Evolutionary conservation across 1,140 invertebrate genomes (phyloP), one percentile per base, ranked within the genome.

Genomic region (Drosophila suzukii): DNA sequence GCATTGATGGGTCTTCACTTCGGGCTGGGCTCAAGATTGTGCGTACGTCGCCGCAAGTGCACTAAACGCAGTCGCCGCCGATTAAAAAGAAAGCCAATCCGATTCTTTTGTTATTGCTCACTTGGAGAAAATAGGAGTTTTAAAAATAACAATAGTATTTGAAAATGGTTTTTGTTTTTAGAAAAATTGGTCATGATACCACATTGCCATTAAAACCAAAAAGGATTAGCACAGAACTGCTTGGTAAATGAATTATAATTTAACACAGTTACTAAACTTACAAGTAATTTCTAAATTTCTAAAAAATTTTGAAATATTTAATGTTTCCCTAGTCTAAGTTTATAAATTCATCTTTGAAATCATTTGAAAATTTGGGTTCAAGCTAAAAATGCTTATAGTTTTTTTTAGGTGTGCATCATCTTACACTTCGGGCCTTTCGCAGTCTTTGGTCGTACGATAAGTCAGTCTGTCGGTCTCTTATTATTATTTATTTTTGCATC

Each of bases 401-500:
- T 75, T 34, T 74, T 20, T 7, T 6, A n/a, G 24, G 70, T 47
- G 55, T 65, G 17, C 36, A 75, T 57, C 46, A 51, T 65, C 53
- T 61, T 36, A 20, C 36, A 41, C 46, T 46, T 44, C 61, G 53
- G 32, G 27, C 32, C 56, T 27, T 44, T 56, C 41, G 24, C 65
- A 41, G 50, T 56, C 75, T 76, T 39, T 46, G 50, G 70, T 56
- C 67, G 57, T 38, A 68, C 46, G 81, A 84, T 84, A 83, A 75
- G 44, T 62, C 55, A 44, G 65, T 65, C 49, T 57, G 62, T 61
- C 54, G 54, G 62, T 12, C 67, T 71, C 1, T 72, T 50, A 70
- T 72, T 72, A 58, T 71, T 70, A 58, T 50, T 71, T 77, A 57
- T 65, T 73, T 85, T 85, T 77, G 81, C 81, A 77, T 53, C 50